Percentiles rank a stretch among this genome's conserved stretches.
Evolutionary conservation across 1,140 invertebrate genomes (phyloP).

Genomic region (Mactra quadrangularis): DNA sequence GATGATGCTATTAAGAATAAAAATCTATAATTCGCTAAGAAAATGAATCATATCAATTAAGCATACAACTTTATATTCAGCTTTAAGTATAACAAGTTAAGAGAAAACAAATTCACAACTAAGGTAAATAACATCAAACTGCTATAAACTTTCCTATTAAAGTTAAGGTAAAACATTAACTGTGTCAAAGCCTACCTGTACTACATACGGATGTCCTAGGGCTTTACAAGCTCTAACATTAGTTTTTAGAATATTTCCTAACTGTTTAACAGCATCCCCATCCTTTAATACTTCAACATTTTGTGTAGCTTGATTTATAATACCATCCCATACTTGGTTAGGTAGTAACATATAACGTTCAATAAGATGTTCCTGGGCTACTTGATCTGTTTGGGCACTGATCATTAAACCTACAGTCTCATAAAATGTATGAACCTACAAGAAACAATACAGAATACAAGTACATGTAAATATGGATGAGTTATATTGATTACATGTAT

Average conservation of each 20-base stretch:
- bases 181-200: slow-evolving; percentile 89
- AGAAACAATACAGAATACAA: slow-evolving; percentile 50
- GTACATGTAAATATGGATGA: no score
- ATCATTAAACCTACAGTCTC: slow-evolving; percentile 99
- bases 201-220: slow-evolving; percentile 97
- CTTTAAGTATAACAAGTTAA: no score
- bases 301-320: slow-evolving; percentile 97
- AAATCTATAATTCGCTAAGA: no score
- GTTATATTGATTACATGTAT: no score
- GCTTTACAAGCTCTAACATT: slow-evolving; percentile 99
- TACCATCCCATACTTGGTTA: slow-evolving; percentile 99
- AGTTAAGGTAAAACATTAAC: no score
- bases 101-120: no score
- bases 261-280: slow-evolving; percentile 97
- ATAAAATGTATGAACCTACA: slow-evolving; percentile 99
- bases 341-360: slow-evolving; percentile 99
- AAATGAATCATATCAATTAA: no score
- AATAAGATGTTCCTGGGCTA: slow-evolving; percentile 95
- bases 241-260: slow-evolving; percentile 99
- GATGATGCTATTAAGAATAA: no score
- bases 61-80: no score
- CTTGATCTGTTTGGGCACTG: slow-evolving; percentile 95
- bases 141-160: no score
- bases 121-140: no score
- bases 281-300: slow-evolving; percentile 99